Evolutionary conservation across 2,888 invertebrate genomes (phyloP), one percentile per base, ranked within the genome.

Genomic region (Synergus itoensis): DNA sequence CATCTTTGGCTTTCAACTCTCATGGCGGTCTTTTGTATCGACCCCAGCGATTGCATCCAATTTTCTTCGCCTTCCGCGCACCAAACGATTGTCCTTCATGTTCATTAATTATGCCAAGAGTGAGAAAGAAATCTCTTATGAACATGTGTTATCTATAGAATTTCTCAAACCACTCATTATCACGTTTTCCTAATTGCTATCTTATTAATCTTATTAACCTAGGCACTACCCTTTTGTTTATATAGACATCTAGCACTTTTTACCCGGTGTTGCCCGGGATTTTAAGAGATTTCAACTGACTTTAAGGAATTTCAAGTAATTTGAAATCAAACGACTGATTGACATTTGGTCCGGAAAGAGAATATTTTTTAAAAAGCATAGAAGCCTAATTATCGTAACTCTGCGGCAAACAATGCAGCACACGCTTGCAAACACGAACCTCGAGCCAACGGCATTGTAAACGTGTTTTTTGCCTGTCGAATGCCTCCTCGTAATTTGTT

Each of bases 401-500:
- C 21, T 67, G 28, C 67, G 28, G 21, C 45, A 48, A 69, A 69
- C 69, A 78, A 81, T 67, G 79, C 76, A 78, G 63, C 48, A 83
- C 83, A 79, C 75, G 79, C 79, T 75, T 76, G 77, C 77, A 81
- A 86, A 84, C 83, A 83, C 80, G 81, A 82, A 84, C 80, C 78
- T 79, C 77, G 82, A 73, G 84, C 82, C 80, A 85, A 85, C 82
- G 83, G 82, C 82, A 63, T 75, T 75, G 80, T 83, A 85, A 86
- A 86, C 83, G 84, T 81, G 83, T 84, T 86, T 84, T 76, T 81
- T 78, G 82, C 81, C 79, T 83, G 82, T 69, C 63, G 79, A 78
- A 78, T 81, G 82, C 79, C 84, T 82, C 82, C 82, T 81, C 84
- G 82, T 88, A 88, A 90, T 89, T 87, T 86, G 87, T 89, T 90